Evolutionary conservation across 2,888 invertebrate species (phyloP).

Genomic region (Rhopalosiphum nymphaeae): DNA sequence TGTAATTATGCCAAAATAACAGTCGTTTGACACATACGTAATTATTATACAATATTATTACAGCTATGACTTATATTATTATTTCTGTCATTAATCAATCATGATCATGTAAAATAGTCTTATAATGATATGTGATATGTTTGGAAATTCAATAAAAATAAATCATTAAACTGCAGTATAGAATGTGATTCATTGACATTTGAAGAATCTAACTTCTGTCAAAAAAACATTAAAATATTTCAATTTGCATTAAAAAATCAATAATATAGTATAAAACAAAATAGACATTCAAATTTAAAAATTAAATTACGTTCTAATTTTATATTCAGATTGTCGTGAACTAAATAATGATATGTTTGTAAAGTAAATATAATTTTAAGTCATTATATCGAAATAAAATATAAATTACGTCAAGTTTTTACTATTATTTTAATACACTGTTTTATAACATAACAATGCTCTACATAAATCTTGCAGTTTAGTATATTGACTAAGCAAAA

Average conservation of each 20-base stretch:
- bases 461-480: background rate
- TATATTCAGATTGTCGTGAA: background rate
- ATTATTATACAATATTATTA: background rate
- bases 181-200: background rate
- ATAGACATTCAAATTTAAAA: background rate
- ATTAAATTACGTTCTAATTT: background rate
- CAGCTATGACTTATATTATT: background rate
- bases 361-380: background rate
- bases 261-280: background rate
- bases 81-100: conserved; percentile 41
- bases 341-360: background rate
- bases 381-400: background rate
- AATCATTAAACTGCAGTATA: background rate
- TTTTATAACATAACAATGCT: background rate
- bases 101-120: background rate
- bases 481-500: background rate
- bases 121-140: background rate
- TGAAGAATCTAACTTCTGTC: background rate
- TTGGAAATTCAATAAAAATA: conserved; percentile 1
- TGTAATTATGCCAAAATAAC: conserved; percentile 26
- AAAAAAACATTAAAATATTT: background rate
- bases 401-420: background rate
- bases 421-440: background rate
- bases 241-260: background rate
- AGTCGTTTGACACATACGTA: background rate